Base-by-base conservation (phyloP, 2,888 invertebrate species). In the Amblyjoppa proteus region DNA sequence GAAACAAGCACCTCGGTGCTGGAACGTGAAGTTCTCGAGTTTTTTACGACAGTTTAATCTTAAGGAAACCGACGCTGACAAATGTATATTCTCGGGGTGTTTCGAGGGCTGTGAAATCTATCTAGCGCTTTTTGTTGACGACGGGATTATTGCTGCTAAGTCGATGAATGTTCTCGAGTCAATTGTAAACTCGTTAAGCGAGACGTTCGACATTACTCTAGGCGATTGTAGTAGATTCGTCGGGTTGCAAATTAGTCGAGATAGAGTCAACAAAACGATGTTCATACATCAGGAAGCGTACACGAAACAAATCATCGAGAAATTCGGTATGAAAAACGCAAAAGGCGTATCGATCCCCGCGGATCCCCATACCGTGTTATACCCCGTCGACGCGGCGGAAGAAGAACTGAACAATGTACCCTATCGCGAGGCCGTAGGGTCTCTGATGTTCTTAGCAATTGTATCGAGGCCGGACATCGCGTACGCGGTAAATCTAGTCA, bases 101-200 rank as follows among this genome's bases (percentile, higher is more conserved):
- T n/a, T 45, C 11, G 38, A 80, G 31, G 38, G 81, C 11, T 45
- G 31, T 41, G 71, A 56, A 28, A 64, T 88, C 25, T 85, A 73
- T 61, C 49, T 88, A 28, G 83, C 86, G 1, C 31, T 87, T 13
- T 88, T 79, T 74, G 87, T 86, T 0, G 87, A 88, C 34, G 87
- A 88, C 49, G 83, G 88, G 4, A 41, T 85, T 0, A 64, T 87
- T 6, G 83, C 85, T 31, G 45, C 80, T 0, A 86, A 85, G 66
- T 81, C 82, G 1, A 1, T 13, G 41, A 3, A 20, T n/a, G 64
- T 66, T 7, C 53, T 86, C 1, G 45, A 79, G 9, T 16, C n/a
- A 13, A 56, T 84, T 4, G 11, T 83, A 4, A 41, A 61, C 2
- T 20, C 25, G 9, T 64, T 87, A 2, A 51, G 34, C 1, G n/a